Percentiles rank a stretch among this genome's conserved stretches.
These are phyloP conservation scores for Luscinia megarhynchos DNA, from an alignment of 2,797 vertebrate species.

Conservation along the genomic window DNA sequence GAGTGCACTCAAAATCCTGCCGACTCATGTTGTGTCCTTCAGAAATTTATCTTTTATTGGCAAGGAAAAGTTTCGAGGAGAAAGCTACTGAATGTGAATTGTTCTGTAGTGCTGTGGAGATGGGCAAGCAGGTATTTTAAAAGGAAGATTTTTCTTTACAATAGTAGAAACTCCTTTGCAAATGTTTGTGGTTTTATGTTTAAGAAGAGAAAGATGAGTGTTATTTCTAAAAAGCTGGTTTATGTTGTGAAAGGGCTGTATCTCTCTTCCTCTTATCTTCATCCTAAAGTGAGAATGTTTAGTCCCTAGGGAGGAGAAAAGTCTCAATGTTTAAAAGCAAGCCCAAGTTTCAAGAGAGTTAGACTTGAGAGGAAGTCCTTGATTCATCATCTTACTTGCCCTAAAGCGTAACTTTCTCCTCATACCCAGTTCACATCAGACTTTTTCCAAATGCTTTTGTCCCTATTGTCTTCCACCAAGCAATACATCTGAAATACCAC, in stretches of 20 bases:
- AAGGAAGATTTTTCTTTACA: neutral
- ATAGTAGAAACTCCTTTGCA: neutral
- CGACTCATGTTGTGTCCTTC: slow-evolving; percentile 33
- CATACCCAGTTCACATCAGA: neutral
- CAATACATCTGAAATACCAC: neutral
- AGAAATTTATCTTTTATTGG: slow-evolving; percentile 19
- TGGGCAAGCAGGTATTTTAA: neutral
- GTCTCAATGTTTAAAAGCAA: neutral
- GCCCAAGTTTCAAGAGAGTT: neutral
- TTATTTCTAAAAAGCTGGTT: slow-evolving; percentile 11
- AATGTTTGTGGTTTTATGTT: neutral
- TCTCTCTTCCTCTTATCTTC: neutral
- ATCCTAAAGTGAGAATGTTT: neutral
- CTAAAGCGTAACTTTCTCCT: slow-evolving; percentile 14
- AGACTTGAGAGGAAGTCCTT: neutral
- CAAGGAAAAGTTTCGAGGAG: slow-evolving; percentile 17
- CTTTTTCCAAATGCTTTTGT: neutral
- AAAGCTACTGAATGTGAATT: neutral
- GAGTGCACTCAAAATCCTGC: slow-evolving; percentile 16
- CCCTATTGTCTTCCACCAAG: neutral
- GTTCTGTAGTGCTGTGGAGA: neutral
- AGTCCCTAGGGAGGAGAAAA: neutral
- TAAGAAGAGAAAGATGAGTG: neutral
- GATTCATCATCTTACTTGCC: neutral
- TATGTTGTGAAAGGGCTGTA: neutral